These are phyloP conservation scores for Ranitomeya imitator DNA, from an alignment of 2,113 vertebrate genomes.

Conservation along the genomic window DNA sequence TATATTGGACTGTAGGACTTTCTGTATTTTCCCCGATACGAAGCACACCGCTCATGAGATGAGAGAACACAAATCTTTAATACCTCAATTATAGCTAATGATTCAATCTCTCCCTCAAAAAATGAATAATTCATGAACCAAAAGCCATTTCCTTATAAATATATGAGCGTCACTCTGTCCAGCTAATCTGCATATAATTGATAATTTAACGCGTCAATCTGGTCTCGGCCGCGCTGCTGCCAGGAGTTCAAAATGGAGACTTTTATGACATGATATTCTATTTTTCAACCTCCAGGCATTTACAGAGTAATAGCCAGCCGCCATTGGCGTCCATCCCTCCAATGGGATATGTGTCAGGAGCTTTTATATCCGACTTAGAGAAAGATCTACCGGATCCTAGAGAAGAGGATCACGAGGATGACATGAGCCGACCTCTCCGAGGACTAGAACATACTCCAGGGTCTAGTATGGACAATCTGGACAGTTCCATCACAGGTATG, in stretches of 20 bases:
- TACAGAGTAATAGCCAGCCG: conserved; percentile 90
- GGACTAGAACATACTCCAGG: conserved; percentile 93
- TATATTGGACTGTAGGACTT: background rate
- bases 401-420: conserved; percentile 90
- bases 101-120: conserved; percentile 20
- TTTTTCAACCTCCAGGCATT: conserved; percentile 79
- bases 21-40: background rate
- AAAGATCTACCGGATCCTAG: conserved; percentile 92
- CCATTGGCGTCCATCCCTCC: conserved; percentile 93
- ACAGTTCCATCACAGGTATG: conserved; percentile 96
- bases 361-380: conserved; percentile 95
- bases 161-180: conserved; percentile 10
- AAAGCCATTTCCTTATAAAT: conserved; percentile 42
- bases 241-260: background rate
- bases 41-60: background rate
- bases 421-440: conserved; percentile 85
- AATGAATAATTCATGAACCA: conserved; percentile 18
- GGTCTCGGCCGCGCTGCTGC: background rate
- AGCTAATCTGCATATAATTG: conserved; percentile 26
- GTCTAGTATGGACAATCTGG: conserved; percentile 97
- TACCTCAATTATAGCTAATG: conserved; percentile 14
- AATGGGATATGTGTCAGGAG: conserved; percentile 93
- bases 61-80: conserved; percentile 1
- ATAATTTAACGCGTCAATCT: conserved; percentile 37
- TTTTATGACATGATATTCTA: background rate